phyloP scores from a whole-genome alignment of 2,113 vertebrate species.

The Sander vitreus region DNA sequence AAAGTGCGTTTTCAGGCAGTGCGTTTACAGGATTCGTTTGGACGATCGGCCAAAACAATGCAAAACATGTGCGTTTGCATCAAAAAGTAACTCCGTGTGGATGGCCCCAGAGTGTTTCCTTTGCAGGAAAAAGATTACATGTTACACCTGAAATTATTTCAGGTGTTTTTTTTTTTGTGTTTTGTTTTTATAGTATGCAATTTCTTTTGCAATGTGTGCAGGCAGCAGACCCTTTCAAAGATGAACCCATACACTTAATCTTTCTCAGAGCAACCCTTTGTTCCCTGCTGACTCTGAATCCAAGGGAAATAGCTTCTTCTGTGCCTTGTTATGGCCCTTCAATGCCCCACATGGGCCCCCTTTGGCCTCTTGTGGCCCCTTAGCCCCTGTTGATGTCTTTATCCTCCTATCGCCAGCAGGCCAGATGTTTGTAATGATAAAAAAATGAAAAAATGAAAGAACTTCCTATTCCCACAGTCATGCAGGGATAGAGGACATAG shows the following conservation, averaged over 20 bases:
- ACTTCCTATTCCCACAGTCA: constrained; percentile 55
- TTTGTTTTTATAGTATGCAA: background rate
- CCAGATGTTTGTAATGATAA: constrained; percentile 79
- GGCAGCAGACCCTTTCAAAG: background rate
- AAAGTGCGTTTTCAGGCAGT: no score
- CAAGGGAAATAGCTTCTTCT: constrained; percentile 34
- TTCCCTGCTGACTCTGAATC: constrained; percentile 45
- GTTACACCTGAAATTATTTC: background rate
- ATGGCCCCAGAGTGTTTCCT: background rate
- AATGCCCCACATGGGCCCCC: constrained; percentile 47
- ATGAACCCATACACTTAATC: constrained; percentile 18
- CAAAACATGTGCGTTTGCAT: no score
- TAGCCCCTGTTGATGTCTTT: constrained; percentile 72
- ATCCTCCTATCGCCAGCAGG: constrained; percentile 61
- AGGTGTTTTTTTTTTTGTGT: no score
- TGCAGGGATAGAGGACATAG: constrained; percentile 22
- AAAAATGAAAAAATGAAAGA: constrained; percentile 36
- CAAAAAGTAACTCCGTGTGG: no score
- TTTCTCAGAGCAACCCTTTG: constrained; percentile 44
- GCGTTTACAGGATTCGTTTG: no score
- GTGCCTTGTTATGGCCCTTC: constrained; percentile 52
- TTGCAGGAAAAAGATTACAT: background rate
- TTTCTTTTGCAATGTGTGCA: constrained; percentile 1
- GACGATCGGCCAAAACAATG: no score
- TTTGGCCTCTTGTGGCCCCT: constrained; percentile 64